phyloP scores from a whole-genome alignment of 2,888 invertebrate genomes.

The Epicampocera succincta region DNA sequence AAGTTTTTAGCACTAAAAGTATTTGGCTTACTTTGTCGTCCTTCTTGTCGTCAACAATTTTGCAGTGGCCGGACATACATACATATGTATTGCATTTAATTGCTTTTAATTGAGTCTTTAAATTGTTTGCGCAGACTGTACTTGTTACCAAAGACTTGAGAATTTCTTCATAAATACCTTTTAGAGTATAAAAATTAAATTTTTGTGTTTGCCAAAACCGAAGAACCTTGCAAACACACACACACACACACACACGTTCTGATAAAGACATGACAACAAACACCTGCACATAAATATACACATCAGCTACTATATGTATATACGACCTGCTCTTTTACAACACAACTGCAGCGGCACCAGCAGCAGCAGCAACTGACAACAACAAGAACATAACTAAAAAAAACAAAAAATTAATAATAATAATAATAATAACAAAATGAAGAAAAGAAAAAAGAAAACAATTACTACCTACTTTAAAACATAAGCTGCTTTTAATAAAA shows the following conservation, averaged over 20 bases:
- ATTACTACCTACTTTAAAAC: conserved; percentile 61
- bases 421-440: conserved; percentile 35
- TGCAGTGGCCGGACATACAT: no score
- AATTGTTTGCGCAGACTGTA: conserved; percentile 48
- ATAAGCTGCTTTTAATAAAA: conserved; percentile 61
- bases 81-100: no score
- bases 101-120: not conserved
- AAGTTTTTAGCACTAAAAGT: no score
- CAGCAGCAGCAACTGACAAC: not conserved
- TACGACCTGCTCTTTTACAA: conserved; percentile 18
- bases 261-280: conserved; percentile 40
- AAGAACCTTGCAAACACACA: conserved; percentile 13
- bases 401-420: conserved; percentile 15
- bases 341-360: not conserved
- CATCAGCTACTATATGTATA: not conserved
- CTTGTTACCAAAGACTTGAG: not conserved
- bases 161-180: conserved; percentile 37
- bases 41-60: no score
- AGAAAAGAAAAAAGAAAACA: conserved; percentile 58
- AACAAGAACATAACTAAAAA: not conserved
- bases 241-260: not conserved
- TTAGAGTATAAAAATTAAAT: conserved; percentile 17
- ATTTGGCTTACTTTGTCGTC: no score
- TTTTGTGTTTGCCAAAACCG: conserved; percentile 25
- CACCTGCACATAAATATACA: conserved; percentile 48